phyloP scores from a whole-genome alignment of 2,888 invertebrate species.

The Phasia obesa region DNA sequence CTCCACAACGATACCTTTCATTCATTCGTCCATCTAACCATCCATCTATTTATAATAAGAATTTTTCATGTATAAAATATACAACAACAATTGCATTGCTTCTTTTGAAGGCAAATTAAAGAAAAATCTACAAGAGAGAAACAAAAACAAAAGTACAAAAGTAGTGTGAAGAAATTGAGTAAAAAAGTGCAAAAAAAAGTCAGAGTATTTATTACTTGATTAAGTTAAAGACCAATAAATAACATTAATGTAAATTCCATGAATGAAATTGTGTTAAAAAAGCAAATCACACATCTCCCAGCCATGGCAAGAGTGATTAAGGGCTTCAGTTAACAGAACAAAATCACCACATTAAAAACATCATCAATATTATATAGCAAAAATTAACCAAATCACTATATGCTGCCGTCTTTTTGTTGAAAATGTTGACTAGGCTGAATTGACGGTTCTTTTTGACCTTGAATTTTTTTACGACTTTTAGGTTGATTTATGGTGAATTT shows the following conservation, averaged over 20 bases:
- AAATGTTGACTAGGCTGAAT: too few relatives aligned
- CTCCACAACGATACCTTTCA: too few relatives aligned
- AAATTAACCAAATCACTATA: background rate
- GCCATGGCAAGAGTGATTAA: background rate
- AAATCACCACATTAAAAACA: background rate
- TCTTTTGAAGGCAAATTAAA: too few relatives aligned
- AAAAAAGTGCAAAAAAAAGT: background rate
- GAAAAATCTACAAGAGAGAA: too few relatives aligned
- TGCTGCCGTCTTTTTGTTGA: too few relatives aligned
- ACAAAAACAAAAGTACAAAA: background rate
- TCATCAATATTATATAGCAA: constrained; percentile 22
- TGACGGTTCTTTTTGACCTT: too few relatives aligned
- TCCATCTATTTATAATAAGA: too few relatives aligned
- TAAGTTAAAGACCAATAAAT: constrained; percentile 32
- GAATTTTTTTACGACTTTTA: too few relatives aligned
- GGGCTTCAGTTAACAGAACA: constrained; percentile 1
- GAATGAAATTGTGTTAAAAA: background rate
- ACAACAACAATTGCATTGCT: too few relatives aligned
- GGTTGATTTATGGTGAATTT: too few relatives aligned
- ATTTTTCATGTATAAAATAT: too few relatives aligned
- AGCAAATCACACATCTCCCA: background rate
- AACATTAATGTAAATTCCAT: background rate
- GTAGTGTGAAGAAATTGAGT: background rate
- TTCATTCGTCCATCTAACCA: too few relatives aligned
- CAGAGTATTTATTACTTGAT: constrained; percentile 30